Evolutionary conservation across 2,113 vertebrate genomes (phyloP), one percentile per base, ranked within the genome.

Genomic region (Dicerorhinus sumatrensis): DNA sequence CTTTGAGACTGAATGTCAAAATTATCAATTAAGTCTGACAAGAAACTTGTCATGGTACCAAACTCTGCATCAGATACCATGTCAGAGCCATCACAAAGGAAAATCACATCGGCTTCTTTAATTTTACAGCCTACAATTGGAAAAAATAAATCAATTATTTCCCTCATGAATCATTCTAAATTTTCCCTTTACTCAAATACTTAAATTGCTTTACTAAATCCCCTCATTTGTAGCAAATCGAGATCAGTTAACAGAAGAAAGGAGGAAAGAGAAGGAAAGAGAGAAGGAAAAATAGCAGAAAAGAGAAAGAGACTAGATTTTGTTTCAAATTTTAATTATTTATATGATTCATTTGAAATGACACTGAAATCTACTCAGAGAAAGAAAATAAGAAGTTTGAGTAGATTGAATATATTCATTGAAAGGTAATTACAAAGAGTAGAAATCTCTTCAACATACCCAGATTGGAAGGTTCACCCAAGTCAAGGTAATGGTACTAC

Each of bases 31-130:
- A 99, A 27, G 60, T 95, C 93, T 86, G 91, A 95, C 97, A 98
- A 92, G 70, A 99, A 99, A 21, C 82, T 81, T 75, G 86, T 98
- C 96, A 98, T 96, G 88, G 46, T 81, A 33, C 20, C 76, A 63
- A 99, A 99, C 3, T 98, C 62, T 13, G 65, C n/a, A 51, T 94
- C 14, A 42, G 82, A 85, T 65, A 98, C 98, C 56, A 79, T 87
- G 79, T 69, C 62, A 33, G 98, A 99, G 46, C 98, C 98, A 63
- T 99, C 98, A 36, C 98, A 98, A 33, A 99, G 97, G 91, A 99
- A 99, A 83, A 98, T 72, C 67, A 99, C 60, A 27, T 99, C 98
- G 0, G 97, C 98, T 92, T 98, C 60, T 54, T 17, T 85, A 88
- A 95, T 63, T 29, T 84, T 20, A 76, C 98, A 98, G n/a, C 39